Evolutionary conservation across 2,113 vertebrate genomes (phyloP), one percentile per base, ranked within the genome.

Genomic region (Seriola dumerili): DNA sequence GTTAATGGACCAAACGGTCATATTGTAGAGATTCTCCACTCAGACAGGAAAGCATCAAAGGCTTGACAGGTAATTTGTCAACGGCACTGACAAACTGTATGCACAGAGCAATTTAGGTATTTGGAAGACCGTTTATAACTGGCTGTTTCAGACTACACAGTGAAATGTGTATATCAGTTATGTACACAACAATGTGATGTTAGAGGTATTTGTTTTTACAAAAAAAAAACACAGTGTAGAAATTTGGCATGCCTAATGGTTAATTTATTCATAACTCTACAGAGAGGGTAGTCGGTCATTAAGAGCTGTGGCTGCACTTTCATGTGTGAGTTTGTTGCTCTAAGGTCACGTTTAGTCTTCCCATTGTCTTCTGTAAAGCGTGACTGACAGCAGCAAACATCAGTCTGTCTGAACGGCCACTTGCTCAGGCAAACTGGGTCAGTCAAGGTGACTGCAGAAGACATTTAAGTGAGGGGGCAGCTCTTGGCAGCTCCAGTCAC

Each of bases 391-490:
- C 80, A 81, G 66, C 61, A 90, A 90, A 89, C 48, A 87, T 74
- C 80, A 79, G 80, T 65, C 46, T 40, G 81, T 57, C 61, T 72
- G 40, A 80, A 10, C 32, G 79, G 75, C 66, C 68, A 46, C 78
- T 82, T 23, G 4, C 21, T 61, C 48, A 74, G 34, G 46, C 78
- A 65, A 81, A 84, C 42, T 81, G 82, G 85, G 88, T 88, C 80
- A 90, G 57, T 69, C 86, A 93, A 85, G 91, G 88, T 93, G 86
- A 89, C 82, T 85, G 76, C 72, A 79, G 71, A 61, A 71, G 72
- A 80, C 78, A 62, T 74, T 81, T 75, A n/a, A 81, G 46, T 13
- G 46, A 65, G 32, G 34, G 1, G 34, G 32, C 16, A 21, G 19
- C 72, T 48, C 48, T 38, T 52, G 72, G 46, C 46, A 17, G 66